Base-by-base conservation (phyloP, 2,113 vertebrate species). In the Catharus bicknelli region DNA sequence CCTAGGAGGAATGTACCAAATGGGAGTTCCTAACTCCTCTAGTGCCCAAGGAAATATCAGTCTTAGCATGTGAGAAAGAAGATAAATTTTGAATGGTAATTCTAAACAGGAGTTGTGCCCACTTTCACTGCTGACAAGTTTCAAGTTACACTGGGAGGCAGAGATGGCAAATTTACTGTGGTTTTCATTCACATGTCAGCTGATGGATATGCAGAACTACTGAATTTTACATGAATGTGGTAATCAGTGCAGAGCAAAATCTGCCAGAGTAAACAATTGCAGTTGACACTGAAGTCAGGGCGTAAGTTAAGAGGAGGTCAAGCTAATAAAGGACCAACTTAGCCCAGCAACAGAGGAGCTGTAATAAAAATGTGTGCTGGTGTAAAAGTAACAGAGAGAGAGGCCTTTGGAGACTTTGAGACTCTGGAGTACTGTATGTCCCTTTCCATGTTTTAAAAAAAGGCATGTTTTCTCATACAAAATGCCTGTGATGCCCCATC, bases 251-350 rank as follows among this genome's bases (percentile, higher is more conserved):
- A 54, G 21, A 77, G 70, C 32, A 86, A 59, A 88, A 58, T 90
- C 59, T 69, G 66, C 83, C 88, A 88, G 81, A 82, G 32, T 84
- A 89, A 93, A 78, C 80, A 88, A 59, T 64, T 67, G 40, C 54
- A 78, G 53, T 32, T 90, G 90, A 55, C 59, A 36, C 22, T 75
- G 59, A 91, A 94, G 50, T 86, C 50, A 64, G 86, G 66, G 53
- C 3, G 0, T 82, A 62, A 78, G 58, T 63, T 55, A 63, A 75
- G 73, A 62, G 73, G 57, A 68, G 86, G n/a, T 13, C 50, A 84
- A 76, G 26, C 26, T 92, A 61, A 72, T 87, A 62, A 54, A 47
- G 66, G 54, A 22, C 45, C 1, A 1, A 75, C 64, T 93, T 45
- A 78, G 45, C 36, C 36, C 66, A 79, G 53, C 1, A 2, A 64